Base-by-base conservation (phyloP, 2,797 vertebrate genomes). In the Hylomyscus alleni region DNA sequence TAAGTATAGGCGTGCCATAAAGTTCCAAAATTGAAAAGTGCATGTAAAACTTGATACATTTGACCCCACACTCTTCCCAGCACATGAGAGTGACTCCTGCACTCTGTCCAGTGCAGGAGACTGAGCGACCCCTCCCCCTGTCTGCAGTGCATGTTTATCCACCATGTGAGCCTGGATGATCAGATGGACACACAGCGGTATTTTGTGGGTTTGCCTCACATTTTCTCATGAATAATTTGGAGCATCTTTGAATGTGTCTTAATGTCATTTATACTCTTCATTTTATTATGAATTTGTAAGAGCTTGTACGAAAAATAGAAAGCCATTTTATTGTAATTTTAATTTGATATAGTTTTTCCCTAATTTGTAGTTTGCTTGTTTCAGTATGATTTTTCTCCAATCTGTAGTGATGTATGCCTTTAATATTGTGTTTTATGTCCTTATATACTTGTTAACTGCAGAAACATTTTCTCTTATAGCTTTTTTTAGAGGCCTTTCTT, bases 401-500 rank as follows among this genome's bases (percentile, higher is more conserved):
- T 90, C 72, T 80, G 34, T 37, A 72, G 50, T 54, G 47, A 87
- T 29, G 12, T 52, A 6, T 72, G 13, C 37, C 65, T 78, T 65
- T 19, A n/a, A 86, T 89, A 17, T 44, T 67, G 24, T 84, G 3
- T 29, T 84, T 93, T 77, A 29, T 75, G 8, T 73, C 22, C 40
- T 2, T 52, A n/a, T 14, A 17, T 69, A n/a, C 58, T 69, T 62
- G 50, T 2, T 88, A 80, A 44, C 78, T 85, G 11, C 62, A 91
- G n/a, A 76, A 81, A 67, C 2, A 1, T 86, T 87, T 92, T n/a
- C 40, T 77, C 37, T 26, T 60, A 20, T 15, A 9, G 24, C 6
- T 24, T 95, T 93, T 83, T 90, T 17, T 40, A 56, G 77, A n/a
- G 44, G 6, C 4, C 47, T 90, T 93, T 90, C 54, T 88, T 72